Evolutionary conservation across 2,888 invertebrate genomes (phyloP).

Genomic region (Mactromeris polynyma): DNA sequence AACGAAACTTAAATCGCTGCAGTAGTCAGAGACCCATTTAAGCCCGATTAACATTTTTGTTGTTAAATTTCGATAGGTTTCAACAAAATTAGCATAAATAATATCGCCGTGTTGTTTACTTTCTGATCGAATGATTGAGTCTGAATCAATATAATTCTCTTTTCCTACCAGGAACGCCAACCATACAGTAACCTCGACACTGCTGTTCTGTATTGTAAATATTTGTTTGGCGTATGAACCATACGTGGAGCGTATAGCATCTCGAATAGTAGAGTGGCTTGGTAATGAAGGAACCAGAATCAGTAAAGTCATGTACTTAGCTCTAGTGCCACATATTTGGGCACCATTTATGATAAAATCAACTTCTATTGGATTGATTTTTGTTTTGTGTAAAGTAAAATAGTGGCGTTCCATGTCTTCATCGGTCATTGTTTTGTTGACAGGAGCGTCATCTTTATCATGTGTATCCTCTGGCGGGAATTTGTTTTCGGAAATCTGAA

Average conservation of each 20-base stretch:
- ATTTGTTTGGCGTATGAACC: slow-evolving; percentile 61
- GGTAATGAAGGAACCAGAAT: slow-evolving; percentile 72
- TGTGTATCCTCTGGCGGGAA: too few relatives aligned
- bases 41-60: slow-evolving; percentile 70
- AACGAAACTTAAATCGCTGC: slow-evolving; percentile 64
- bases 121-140: slow-evolving; percentile 54
- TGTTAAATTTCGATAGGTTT: slow-evolving; percentile 71
- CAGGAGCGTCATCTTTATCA: too few relatives aligned
- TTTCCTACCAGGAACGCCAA: slow-evolving; percentile 73
- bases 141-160: slow-evolving; percentile 12
- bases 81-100: slow-evolving; percentile 68
- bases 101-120: slow-evolving; percentile 64
- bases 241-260: slow-evolving; percentile 74
- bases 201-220: not conserved
- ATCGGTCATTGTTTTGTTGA: not conserved
- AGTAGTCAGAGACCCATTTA: slow-evolving; percentile 67
- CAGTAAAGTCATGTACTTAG: slow-evolving; percentile 64
- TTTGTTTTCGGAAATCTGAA: too few relatives aligned
- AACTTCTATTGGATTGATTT: slow-evolving; percentile 60
- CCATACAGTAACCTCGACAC: slow-evolving; percentile 41
- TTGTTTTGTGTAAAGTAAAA: slow-evolving; percentile 58
- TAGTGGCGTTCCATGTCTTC: slow-evolving; percentile 42
- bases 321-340: slow-evolving; percentile 50
- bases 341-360: slow-evolving; percentile 53
- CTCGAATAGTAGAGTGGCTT: slow-evolving; percentile 59